Evolutionary conservation across 2,888 invertebrate genomes (phyloP).

Genomic region (Gortyna flavago): DNA sequence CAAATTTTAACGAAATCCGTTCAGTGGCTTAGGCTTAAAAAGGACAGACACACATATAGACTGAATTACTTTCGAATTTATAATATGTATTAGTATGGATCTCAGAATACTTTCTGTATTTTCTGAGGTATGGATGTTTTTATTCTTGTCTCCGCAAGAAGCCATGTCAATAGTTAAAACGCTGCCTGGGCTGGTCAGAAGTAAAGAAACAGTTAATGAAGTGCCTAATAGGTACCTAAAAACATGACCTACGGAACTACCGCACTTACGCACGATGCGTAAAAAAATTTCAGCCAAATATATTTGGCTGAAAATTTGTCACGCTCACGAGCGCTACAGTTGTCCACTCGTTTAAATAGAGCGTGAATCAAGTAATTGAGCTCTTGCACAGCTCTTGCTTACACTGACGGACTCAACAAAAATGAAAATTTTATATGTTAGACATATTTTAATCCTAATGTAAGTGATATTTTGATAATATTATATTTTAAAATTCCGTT

Average conservation of each 20-base stretch:
- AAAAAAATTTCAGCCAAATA: no score
- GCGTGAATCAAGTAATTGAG: neutral
- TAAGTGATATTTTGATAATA: neutral
- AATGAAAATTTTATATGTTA: neutral
- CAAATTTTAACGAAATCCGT: no score
- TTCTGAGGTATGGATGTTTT: neutral
- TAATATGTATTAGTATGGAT: no score
- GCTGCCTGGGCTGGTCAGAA: neutral
- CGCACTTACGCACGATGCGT: no score
- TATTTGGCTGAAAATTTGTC: neutral
- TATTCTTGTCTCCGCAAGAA: neutral
- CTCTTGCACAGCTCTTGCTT: neutral
- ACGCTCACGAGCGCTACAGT: neutral
- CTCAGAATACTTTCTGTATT: no score
- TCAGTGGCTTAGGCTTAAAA: no score
- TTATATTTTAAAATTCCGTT: neutral
- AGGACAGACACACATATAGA: no score
- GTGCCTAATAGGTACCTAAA: no score
- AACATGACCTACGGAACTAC: neutral
- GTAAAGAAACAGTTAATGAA: neutral
- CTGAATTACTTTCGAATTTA: neutral
- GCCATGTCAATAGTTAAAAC: neutral
- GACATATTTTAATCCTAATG: neutral
- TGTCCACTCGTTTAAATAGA: slow-evolving; percentile 8
- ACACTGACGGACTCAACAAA: neutral